Base-by-base conservation (phyloP, 2,888 invertebrate genomes). In the Galerucella calmariensis region DNA sequence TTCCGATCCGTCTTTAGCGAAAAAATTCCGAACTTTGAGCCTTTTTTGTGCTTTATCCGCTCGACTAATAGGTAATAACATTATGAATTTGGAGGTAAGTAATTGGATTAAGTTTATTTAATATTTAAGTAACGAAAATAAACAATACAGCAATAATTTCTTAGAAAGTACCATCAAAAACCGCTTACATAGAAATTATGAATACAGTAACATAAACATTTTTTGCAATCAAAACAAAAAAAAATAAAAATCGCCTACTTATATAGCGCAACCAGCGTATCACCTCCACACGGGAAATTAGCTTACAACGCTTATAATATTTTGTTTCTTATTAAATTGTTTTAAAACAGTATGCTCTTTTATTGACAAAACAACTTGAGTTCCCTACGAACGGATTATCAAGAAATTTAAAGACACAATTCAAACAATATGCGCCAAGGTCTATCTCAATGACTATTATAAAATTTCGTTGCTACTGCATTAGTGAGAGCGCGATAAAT, bases 331-430 rank as follows among this genome's bases (percentile, higher is more conserved):
- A 69, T 69, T 41, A 46, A 66, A 66, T 24, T 72, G 66, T 72
- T 66, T 65, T 66, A 16, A 65, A 71, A 65, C 24, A 6, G 27
- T 53, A 56, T 56, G 16, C 58, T 20, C 24, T 58, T 65, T 66
- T 72, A 72, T 72, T 67, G 72, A 72, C 59, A 72, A 72, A 72
- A 72, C 72, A 72, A 72, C 20, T 35, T 59, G 35, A n/a, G 72
- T 24, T 20, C 20, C 20, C 20, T 10, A 71, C 46, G 59, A 66
- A 66, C 27, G n/a, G 66, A 44, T 56, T 44, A 58, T 65, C 65
- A 58, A 65, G 14, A 71, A 48, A 67, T 56, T 69, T 56, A 69
- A 73, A 68, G 62, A 68, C 67, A 73, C 35, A 41, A 73, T 71
- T 58, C 44, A 58, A 73, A 58, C 46, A 73, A 69, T 65, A 63